phyloP scores from a whole-genome alignment of 92 coral and sea anemone genomes.

The Bergia puertoricense region DNA sequence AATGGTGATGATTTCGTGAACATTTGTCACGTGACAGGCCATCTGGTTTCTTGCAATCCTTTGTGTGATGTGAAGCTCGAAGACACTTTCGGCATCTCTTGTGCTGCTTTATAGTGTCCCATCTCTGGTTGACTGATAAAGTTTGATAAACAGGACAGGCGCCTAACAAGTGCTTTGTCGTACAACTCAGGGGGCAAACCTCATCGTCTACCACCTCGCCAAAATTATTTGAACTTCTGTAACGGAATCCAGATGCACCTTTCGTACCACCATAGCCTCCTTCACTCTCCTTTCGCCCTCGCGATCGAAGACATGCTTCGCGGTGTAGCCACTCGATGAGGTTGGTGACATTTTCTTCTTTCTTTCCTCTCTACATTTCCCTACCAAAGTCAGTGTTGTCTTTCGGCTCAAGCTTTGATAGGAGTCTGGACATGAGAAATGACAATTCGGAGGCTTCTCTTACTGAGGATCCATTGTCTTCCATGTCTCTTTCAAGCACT shows the following conservation, averaged over 20 bases:
- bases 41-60: slow-evolving; percentile 56
- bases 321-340: slow-evolving; percentile 60
- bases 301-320: not conserved
- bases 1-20: slow-evolving; percentile 58
- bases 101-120: slow-evolving; percentile 42
- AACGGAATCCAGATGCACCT: not conserved
- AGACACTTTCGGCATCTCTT: slow-evolving; percentile 50
- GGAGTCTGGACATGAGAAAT: slow-evolving; percentile 59
- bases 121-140: slow-evolving; percentile 38
- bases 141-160: slow-evolving; percentile 38
- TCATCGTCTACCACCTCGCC: slow-evolving; percentile 42
- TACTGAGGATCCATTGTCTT: slow-evolving; percentile 64
- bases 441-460: slow-evolving; percentile 49
- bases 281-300: slow-evolving; percentile 15
- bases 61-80: slow-evolving; percentile 57
- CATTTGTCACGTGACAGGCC: slow-evolving; percentile 65
- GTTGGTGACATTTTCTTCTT: slow-evolving; percentile 58
- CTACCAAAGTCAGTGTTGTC: slow-evolving; percentile 60
- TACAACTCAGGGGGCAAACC: slow-evolving; percentile 31
- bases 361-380: slow-evolving; percentile 52
- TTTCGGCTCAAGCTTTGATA: slow-evolving; percentile 54
- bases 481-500: slow-evolving; percentile 56
- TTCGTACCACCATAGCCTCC: not conserved
- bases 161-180: slow-evolving; percentile 22
- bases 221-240: slow-evolving; percentile 31